Conservation (phyloP, 2,113 vertebrate genomes). For the Corythaeola cristata region DNA sequence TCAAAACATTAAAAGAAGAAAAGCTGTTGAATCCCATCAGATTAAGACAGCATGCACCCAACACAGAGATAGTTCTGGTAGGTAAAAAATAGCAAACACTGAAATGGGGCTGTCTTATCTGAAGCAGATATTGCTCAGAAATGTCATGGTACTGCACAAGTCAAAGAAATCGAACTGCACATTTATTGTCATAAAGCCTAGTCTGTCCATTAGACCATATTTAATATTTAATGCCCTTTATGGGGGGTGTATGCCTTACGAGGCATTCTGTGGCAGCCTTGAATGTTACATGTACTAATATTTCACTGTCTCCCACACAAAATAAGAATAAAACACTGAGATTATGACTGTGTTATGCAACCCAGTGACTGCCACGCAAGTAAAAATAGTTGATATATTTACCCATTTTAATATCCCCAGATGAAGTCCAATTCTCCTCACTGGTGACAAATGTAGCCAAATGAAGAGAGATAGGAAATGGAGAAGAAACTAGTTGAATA, state of each 20-base stretch:
- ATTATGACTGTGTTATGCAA: neutral
- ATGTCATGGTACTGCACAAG: neutral
- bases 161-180: neutral
- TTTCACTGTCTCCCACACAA: neutral
- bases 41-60: neutral
- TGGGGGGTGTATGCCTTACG: neutral
- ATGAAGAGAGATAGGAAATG: neutral
- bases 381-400: neutral
- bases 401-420: neutral
- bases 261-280: neutral
- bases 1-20: neutral
- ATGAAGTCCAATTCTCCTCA: neutral
- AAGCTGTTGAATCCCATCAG: neutral
- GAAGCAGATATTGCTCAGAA: neutral
- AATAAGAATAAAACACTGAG: constrained; percentile 20
- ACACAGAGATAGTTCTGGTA: neutral
- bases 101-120: neutral
- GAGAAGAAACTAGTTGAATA: neutral
- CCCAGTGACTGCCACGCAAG: neutral
- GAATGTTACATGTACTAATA: neutral
- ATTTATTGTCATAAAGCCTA: neutral
- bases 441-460: neutral
- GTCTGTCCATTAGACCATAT: neutral
- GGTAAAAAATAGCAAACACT: neutral
- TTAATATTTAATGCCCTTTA: neutral